Percentiles rank a stretch among this genome's conserved stretches.
phyloP scores from a whole-genome alignment of 2,797 vertebrate species.

The Triplophysa yarkandensis region DNA sequence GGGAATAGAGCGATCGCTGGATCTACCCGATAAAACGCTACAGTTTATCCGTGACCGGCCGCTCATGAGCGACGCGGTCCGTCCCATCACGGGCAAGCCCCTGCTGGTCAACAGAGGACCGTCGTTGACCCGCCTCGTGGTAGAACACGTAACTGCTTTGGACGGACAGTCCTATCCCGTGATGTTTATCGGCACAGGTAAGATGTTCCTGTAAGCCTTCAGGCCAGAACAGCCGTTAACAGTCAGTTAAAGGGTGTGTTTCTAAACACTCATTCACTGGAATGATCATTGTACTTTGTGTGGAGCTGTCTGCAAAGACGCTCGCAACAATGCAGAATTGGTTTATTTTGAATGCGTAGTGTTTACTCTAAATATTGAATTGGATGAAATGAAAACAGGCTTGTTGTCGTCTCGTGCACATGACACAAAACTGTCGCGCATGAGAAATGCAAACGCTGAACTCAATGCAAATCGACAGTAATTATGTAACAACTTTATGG shows the following conservation, averaged over 20 bases:
- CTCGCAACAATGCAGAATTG: neutral
- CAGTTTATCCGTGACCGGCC: conserved; percentile 79
- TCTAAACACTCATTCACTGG: conserved; percentile 12
- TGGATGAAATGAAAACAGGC: neutral
- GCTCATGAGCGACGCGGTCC: conserved; percentile 73
- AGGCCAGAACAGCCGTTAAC: conserved; percentile 1
- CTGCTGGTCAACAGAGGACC: conserved; percentile 72
- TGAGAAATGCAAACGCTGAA: conserved; percentile 3
- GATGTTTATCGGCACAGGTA: conserved; percentile 82
- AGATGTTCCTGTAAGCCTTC: conserved; percentile 8
- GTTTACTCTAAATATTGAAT: neutral
- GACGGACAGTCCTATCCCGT: conserved; percentile 67
- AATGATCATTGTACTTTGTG: conserved; percentile 18
- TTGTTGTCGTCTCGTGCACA: neutral
- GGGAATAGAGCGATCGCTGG: conserved; percentile 70
- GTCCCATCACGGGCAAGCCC: conserved; percentile 63
- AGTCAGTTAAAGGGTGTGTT: conserved; percentile 26
- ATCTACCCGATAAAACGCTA: conserved; percentile 76
- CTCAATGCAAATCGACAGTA: neutral
- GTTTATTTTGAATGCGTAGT: neutral
- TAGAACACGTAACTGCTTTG: conserved; percentile 69
- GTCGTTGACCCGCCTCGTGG: conserved; percentile 70
- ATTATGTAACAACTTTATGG: conserved; percentile 1
- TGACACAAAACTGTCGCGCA: neutral
- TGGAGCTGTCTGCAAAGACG: neutral